A percentile compares a stretch with the other conserved stretches of the same genome.
phyloP scores from a whole-genome alignment of 2,888 invertebrate species.

The Lucinisca nassula region DNA sequence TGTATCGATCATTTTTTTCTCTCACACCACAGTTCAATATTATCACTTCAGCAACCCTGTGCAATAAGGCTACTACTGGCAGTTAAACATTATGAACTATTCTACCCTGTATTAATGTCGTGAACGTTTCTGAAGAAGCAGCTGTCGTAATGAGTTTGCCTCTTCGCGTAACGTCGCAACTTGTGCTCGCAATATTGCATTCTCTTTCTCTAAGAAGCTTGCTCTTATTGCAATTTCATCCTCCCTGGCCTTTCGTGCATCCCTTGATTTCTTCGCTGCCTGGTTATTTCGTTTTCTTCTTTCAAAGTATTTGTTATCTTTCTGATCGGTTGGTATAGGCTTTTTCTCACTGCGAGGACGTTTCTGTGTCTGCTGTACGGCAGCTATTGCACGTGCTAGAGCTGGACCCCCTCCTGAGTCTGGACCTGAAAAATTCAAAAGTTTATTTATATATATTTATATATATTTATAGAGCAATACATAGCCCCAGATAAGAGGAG shows the following conservation, averaged over 20 bases:
- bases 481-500: too few species aligned
- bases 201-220: slow-evolving; percentile 95
- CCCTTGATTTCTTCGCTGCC: slow-evolving; percentile 97
- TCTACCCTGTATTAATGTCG: slow-evolving; percentile 3
- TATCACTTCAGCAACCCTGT: too few species aligned
- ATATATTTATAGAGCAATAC: too few species aligned
- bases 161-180: slow-evolving; percentile 94
- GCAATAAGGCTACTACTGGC: not conserved
- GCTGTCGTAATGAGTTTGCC: slow-evolving; percentile 91
- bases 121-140: slow-evolving; percentile 89
- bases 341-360: slow-evolving; percentile 89
- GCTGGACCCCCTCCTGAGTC: slow-evolving; percentile 64
- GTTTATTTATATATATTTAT: too few species aligned
- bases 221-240: slow-evolving; percentile 96
- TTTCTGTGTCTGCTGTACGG: slow-evolving; percentile 79
- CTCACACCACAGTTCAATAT: too few species aligned
- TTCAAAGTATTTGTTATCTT: slow-evolving; percentile 97
- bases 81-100: not conserved
- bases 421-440: slow-evolving; percentile 48
- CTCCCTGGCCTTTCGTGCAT: slow-evolving; percentile 95
- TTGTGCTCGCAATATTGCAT: slow-evolving; percentile 95
- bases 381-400: slow-evolving; percentile 80
- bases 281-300: slow-evolving; percentile 95
- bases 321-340: slow-evolving; percentile 95
- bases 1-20: too few species aligned